Evolutionary conservation across 23 tunicate species (phyloP).

Genomic region (Aplidium turbinatum): DNA sequence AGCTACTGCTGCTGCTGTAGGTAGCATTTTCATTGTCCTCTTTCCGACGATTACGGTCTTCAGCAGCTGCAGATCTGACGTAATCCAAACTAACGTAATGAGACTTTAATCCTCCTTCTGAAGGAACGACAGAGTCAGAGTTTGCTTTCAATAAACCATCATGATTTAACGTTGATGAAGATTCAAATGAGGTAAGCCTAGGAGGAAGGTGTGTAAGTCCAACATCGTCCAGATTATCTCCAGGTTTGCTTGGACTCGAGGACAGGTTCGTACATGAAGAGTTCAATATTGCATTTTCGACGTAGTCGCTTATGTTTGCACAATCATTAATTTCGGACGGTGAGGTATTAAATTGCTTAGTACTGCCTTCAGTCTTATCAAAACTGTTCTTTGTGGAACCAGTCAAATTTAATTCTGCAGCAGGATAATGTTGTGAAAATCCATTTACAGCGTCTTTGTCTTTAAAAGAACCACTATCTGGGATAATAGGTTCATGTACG

Average conservation of each 20-base stretch:
- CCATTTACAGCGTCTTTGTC: background rate
- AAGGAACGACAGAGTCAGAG: background rate
- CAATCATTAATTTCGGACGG: background rate
- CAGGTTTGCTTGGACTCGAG: constrained; percentile 32
- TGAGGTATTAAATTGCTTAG: background rate
- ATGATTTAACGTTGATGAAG: constrained; percentile 51
- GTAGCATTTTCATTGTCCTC: constrained; percentile 22
- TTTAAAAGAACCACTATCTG: background rate
- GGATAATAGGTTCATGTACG: background rate
- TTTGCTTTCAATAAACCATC: constrained; percentile 23
- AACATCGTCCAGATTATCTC: background rate
- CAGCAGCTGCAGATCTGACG: constrained; percentile 67
- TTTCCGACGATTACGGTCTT: constrained; percentile 9
- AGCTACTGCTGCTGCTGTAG: constrained; percentile 46
- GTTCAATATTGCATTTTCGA: constrained; percentile 43
- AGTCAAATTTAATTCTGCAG: background rate
- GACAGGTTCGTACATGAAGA: constrained; percentile 32
- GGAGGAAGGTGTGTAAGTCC: constrained; percentile 29
- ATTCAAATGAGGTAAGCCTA: constrained; percentile 46
- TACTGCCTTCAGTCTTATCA: background rate
- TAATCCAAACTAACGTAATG: constrained; percentile 63
- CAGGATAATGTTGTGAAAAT: too few relatives aligned
- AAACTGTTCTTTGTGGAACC: background rate
- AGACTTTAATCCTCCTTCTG: constrained; percentile 26
- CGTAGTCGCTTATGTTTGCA: constrained; percentile 51